These are phyloP conservation scores for Thaleichthys pacificus DNA, from an alignment of 2,797 vertebrate genomes.

Conservation along the genomic window DNA sequence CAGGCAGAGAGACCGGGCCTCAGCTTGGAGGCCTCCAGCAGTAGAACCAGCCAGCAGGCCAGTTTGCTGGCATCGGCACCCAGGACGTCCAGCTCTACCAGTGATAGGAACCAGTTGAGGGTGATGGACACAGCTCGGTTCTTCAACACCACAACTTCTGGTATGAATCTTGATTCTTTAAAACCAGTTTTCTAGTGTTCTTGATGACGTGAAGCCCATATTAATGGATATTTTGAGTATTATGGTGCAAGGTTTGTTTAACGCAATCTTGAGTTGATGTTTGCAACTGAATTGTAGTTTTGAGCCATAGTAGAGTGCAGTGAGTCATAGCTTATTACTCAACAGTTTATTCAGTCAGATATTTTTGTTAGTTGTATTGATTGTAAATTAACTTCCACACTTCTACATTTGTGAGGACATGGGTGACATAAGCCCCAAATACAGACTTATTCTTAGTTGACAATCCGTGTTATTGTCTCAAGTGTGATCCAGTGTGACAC, in stretches of 20 bases:
- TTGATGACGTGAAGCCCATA: not conserved
- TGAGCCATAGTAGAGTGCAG: no score
- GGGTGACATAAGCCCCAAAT: not conserved
- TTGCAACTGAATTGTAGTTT: no score
- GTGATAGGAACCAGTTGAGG: conserved; percentile 70
- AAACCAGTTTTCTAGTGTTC: not conserved
- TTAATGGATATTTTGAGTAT: not conserved
- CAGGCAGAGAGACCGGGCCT: conserved; percentile 48
- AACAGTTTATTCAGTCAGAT: no score
- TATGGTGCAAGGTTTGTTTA: no score
- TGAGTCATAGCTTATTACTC: no score
- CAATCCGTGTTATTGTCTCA: not conserved
- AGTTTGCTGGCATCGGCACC: conserved; percentile 38
- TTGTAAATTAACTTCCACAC: not conserved
- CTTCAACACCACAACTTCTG: conserved; percentile 71
- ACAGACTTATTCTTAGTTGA: not conserved
- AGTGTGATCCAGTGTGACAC: not conserved
- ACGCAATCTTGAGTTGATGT: no score
- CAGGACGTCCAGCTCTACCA: conserved; percentile 13
- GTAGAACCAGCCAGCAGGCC: conserved; percentile 60
- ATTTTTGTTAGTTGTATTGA: no score
- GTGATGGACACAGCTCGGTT: conserved; percentile 73
- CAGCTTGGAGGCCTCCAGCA: conserved; percentile 49
- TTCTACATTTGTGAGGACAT: not conserved
- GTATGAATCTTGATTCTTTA: conserved; percentile 60